Conservation (phyloP, 2,113 vertebrate species). For the Seriola rivoliana region DNA sequence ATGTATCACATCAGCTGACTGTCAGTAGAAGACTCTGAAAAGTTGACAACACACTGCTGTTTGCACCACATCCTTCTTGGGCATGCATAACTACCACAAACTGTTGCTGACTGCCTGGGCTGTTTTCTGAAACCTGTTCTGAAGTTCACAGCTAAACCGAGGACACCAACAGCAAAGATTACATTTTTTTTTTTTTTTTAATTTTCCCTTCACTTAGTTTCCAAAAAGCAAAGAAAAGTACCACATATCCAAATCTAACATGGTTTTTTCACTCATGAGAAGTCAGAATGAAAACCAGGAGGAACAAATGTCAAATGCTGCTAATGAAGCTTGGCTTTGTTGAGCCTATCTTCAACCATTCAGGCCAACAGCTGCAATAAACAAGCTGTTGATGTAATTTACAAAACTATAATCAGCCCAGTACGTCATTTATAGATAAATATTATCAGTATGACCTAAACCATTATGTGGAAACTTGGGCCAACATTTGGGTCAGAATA, state of each 20-base stretch:
- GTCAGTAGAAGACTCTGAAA: background rate
- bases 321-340: background rate
- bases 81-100: background rate
- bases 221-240: background rate
- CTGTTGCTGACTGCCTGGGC: background rate
- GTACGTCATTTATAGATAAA: no score
- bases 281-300: background rate
- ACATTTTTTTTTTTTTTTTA: no score
- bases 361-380: background rate
- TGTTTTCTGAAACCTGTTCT: background rate
- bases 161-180: no score
- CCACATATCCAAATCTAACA: background rate
- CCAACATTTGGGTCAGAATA: background rate
- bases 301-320: background rate
- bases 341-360: background rate
- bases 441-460: background rate
- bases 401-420: background rate
- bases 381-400: background rate
- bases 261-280: conserved; percentile 4
- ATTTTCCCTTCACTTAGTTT: background rate
- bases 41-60: background rate
- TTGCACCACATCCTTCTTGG: conserved; percentile 29
- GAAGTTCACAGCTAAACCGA: no score
- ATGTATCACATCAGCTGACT: background rate
- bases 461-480: no score